phyloP scores from a whole-genome alignment of 1,140 invertebrate genomes.

The Musca domestica region DNA sequence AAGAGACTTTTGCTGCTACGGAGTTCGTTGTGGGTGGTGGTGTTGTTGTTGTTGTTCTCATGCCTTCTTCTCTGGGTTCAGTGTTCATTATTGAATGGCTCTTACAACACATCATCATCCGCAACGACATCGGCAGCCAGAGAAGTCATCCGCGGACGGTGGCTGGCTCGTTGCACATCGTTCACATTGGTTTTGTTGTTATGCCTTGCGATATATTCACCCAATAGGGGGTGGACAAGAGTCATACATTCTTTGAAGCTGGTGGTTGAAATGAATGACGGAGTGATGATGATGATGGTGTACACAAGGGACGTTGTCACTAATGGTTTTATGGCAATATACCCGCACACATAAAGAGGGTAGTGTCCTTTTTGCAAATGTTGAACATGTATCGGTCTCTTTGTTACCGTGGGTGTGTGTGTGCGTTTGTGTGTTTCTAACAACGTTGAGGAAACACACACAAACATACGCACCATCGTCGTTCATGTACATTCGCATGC shows the following conservation, averaged over 20 bases:
- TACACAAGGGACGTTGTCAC: conserved; percentile 52
- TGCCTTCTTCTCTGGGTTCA: background rate
- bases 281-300: conserved; percentile 22
- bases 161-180: conserved; percentile 8
- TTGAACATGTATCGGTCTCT: conserved; percentile 16
- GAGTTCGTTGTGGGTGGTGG: background rate
- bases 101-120: conserved; percentile 6
- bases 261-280: conserved; percentile 4
- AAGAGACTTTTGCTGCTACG: background rate
- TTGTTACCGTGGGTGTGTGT: too few species aligned
- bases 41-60: background rate
- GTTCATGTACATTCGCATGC: too few species aligned
- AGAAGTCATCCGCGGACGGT: too few species aligned
- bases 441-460: too few species aligned
- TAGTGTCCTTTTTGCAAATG: conserved; percentile 49
- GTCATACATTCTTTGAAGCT: conserved; percentile 3
- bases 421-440: too few species aligned
- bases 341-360: conserved; percentile 25
- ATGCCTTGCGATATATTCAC: conserved; percentile 2
- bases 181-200: background rate
- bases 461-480: background rate
- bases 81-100: conserved; percentile 19
- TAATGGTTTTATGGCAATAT: conserved; percentile 51
- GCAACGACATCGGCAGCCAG: background rate
- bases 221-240: conserved; percentile 17